Evolutionary conservation across 37 sponge, comb jelly and placozoan genomes (phyloP).

Genomic region (Halichondria panicea): DNA sequence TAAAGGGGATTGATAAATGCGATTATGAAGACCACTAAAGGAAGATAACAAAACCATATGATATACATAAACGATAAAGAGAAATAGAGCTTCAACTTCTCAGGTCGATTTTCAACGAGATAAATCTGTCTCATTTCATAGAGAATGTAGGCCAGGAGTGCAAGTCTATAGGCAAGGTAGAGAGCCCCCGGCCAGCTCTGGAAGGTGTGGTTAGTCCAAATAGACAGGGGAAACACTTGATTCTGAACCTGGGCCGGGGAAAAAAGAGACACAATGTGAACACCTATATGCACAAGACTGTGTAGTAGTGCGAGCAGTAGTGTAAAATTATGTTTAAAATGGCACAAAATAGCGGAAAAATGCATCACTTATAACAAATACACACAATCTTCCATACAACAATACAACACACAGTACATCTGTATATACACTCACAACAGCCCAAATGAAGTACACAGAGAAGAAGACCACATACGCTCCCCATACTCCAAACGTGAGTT

Average conservation of each 20-base stretch:
- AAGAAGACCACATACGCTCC: slow-evolving; percentile 42
- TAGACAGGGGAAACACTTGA: slow-evolving; percentile 22
- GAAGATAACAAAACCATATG: slow-evolving; percentile 76
- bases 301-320: neutral
- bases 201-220: neutral
- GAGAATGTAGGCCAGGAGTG: slow-evolving; percentile 47
- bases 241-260: slow-evolving; percentile 42
- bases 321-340: neutral
- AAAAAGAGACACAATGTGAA: neutral
- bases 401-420: neutral
- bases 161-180: slow-evolving; percentile 38
- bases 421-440: slow-evolving; percentile 29
- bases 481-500: slow-evolving; percentile 37
- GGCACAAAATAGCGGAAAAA: neutral
- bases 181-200: slow-evolving; percentile 65
- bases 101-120: slow-evolving; percentile 54
- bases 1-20: slow-evolving; percentile 25
- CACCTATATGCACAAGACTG: neutral
- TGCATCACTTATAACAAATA: neutral
- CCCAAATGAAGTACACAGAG: slow-evolving; percentile 36
- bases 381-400: neutral
- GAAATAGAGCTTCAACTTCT: slow-evolving; percentile 38
- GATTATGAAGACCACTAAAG: slow-evolving; percentile 18
- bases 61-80: slow-evolving; percentile 28
- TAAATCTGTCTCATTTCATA: slow-evolving; percentile 64